These are phyloP conservation scores for Agrotis clavis DNA, from an alignment of 2,888 invertebrate species.

Conservation along the genomic window DNA sequence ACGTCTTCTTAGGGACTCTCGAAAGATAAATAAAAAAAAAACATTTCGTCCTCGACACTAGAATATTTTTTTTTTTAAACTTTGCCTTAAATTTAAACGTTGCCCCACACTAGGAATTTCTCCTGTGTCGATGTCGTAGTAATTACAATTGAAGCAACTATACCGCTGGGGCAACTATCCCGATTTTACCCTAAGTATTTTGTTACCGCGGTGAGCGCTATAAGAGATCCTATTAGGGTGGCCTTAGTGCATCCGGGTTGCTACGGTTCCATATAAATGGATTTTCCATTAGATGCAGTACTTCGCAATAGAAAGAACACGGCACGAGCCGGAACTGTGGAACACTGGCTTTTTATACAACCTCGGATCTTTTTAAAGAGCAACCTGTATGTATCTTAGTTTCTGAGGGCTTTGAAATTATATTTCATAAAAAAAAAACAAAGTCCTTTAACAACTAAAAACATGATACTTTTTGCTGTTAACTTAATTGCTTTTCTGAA, in stretches of 20 bases:
- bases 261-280: slow-evolving; percentile 77
- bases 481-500: slow-evolving; percentile 32
- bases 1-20: too few species aligned
- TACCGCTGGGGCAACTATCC: not conserved
- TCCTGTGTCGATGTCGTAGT: too few species aligned
- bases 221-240: slow-evolving; percentile 70
- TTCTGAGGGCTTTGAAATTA: slow-evolving; percentile 27
- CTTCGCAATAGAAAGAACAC: slow-evolving; percentile 70
- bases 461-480: not conserved
- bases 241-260: slow-evolving; percentile 65
- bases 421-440: slow-evolving; percentile 22
- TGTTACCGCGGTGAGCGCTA: slow-evolving; percentile 56
- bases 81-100: too few species aligned
- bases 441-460: slow-evolving; percentile 1
- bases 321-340: slow-evolving; percentile 43
- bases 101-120: too few species aligned
- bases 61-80: not conserved
- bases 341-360: slow-evolving; percentile 69
- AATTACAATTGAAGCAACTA: not conserved
- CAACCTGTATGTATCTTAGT: slow-evolving; percentile 24
- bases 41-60: not conserved
- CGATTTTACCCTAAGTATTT: slow-evolving; percentile 46
- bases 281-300: slow-evolving; percentile 79
- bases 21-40: not conserved
- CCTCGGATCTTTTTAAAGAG: slow-evolving; percentile 65